Evolutionary conservation across 2,113 vertebrate genomes (phyloP).

Genomic region (Istiophorus platypterus): DNA sequence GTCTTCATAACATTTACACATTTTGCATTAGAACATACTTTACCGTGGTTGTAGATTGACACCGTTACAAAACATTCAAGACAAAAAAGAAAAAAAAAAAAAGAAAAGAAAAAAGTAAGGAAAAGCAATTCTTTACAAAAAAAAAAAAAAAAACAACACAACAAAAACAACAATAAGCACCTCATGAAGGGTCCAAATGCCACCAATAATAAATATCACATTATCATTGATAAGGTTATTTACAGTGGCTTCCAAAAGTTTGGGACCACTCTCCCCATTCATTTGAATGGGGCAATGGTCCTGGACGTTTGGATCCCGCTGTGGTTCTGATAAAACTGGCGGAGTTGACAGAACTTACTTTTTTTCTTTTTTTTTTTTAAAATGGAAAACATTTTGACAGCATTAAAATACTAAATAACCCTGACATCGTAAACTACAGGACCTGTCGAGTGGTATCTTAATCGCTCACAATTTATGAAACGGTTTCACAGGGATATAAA

Average conservation of each 20-base stretch:
- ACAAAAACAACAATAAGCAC: constrained; percentile 49
- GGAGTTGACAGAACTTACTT: constrained; percentile 28
- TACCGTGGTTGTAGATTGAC: constrained; percentile 63
- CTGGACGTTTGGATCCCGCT: too few species aligned
- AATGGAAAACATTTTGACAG: constrained; percentile 33
- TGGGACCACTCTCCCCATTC: too few species aligned
- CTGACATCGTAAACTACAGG: constrained; percentile 68
- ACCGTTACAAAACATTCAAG: constrained; percentile 72
- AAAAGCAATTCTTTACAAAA: constrained; percentile 74
- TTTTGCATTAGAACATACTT: constrained; percentile 72
- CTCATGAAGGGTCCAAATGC: constrained; percentile 61
- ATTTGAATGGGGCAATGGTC: too few species aligned
- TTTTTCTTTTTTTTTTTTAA: constrained; percentile 46
- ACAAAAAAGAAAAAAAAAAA: constrained; percentile 61
- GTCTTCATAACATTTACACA: constrained; percentile 68
- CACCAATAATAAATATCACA: constrained; percentile 70
- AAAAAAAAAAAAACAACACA: constrained; percentile 19
- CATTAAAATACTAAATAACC: constrained; percentile 76
- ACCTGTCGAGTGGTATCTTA: constrained; percentile 29
- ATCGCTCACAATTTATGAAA: constrained; percentile 19
- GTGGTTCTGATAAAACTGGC: constrained; percentile 67
- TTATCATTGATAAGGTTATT: constrained; percentile 62
- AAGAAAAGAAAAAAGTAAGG: constrained; percentile 34
- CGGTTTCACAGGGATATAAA: constrained; percentile 48
- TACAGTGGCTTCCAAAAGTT: too few species aligned